Conservation (phyloP, 2,113 vertebrate genomes). For the Origma solitaria region DNA sequence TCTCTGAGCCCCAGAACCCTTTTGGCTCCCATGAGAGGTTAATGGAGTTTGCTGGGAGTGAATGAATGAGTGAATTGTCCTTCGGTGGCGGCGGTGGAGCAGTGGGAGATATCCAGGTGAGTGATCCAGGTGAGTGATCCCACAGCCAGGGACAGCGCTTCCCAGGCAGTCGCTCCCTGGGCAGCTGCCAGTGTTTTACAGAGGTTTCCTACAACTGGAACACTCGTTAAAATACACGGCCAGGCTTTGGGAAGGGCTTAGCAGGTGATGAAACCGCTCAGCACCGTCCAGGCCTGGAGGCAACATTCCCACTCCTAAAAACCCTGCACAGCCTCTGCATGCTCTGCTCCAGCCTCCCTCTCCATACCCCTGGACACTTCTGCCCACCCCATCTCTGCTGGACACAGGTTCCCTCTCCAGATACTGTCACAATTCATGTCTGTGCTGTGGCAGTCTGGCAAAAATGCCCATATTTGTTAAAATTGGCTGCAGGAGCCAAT, state of each 20-base stretch:
- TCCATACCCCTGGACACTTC: background rate
- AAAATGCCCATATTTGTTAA: background rate
- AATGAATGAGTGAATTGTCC: conserved; percentile 25
- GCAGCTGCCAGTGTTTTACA: background rate
- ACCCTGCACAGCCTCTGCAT: accelerated
- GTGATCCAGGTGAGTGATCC: background rate
- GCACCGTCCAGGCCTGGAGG: background rate
- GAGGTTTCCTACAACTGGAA: background rate
- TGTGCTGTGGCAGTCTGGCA: accelerated
- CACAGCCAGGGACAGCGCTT: background rate
- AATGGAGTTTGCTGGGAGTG: conserved; percentile 22
- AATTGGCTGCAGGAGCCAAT: background rate
- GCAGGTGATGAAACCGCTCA: conserved; percentile 27
- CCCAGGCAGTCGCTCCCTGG: background rate
- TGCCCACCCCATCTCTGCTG: background rate
- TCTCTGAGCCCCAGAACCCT: conserved; percentile 9
- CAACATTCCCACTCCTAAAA: background rate
- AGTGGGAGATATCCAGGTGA: background rate
- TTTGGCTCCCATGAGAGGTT: conserved; percentile 10
- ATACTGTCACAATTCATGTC: background rate
- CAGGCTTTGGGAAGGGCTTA: background rate
- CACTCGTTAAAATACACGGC: background rate
- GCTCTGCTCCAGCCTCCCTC: background rate
- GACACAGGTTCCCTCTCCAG: background rate
- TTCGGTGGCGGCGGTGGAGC: background rate